phyloP scores from a whole-genome alignment of 2,888 invertebrate genomes.

The Himalopsyche japonica region DNA sequence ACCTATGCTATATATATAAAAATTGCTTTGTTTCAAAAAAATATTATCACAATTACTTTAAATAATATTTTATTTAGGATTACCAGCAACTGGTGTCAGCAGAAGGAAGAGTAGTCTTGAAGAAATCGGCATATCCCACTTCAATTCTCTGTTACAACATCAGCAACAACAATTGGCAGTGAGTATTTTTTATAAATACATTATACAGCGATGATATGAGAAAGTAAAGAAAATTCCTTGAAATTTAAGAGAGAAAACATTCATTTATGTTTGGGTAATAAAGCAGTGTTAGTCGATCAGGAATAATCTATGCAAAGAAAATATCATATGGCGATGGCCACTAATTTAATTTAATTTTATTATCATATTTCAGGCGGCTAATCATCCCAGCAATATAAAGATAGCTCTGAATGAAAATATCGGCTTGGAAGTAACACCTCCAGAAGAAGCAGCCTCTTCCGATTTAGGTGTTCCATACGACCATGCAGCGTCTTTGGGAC shows the following conservation, averaged over 20 bases:
- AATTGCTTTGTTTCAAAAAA: too few relatives aligned
- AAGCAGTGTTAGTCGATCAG: too few relatives aligned
- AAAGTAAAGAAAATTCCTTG: too few relatives aligned
- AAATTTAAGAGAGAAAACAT: too few relatives aligned
- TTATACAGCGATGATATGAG: too few relatives aligned
- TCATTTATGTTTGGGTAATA: too few relatives aligned
- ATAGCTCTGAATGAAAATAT: conserved; percentile 85
- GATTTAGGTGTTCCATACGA: conserved; percentile 57
- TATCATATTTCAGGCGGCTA: conserved; percentile 54
- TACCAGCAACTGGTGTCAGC: conserved; percentile 64
- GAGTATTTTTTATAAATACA: not conserved
- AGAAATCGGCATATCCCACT: conserved; percentile 83
- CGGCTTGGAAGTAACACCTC: conserved; percentile 78
- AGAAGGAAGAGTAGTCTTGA: conserved; percentile 82
- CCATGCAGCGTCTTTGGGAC: conserved; percentile 51
- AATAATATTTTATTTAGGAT: conserved; percentile 29
- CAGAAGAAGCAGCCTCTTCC: conserved; percentile 65
- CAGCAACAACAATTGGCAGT: conserved; percentile 48
- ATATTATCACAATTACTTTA: too few relatives aligned
- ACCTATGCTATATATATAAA: too few relatives aligned
- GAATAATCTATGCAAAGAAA: too few relatives aligned
- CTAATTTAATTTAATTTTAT: too few relatives aligned
- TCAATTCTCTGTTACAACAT: conserved; percentile 67
- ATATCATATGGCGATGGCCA: too few relatives aligned
- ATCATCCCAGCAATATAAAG: conserved; percentile 77